Conservation (phyloP, 2,113 vertebrate species). For the Poicephalus meyeri region DNA sequence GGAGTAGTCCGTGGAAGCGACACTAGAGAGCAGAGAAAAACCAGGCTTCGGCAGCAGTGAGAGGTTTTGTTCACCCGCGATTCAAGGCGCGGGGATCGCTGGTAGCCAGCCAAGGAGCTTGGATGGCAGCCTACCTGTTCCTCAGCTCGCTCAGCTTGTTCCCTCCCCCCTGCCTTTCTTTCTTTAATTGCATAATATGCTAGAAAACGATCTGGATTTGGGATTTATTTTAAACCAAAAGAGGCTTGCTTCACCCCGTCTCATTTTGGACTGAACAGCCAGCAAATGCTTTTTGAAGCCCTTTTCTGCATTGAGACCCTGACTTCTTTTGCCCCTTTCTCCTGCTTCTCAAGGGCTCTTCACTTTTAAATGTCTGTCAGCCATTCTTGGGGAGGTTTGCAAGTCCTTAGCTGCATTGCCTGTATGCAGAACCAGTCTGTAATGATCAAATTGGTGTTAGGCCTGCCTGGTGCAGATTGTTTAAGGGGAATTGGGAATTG, state of each 20-base stretch:
- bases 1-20: background rate
- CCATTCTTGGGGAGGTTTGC: background rate
- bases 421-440: background rate
- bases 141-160: slow-evolving; percentile 19
- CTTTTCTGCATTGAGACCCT: background rate
- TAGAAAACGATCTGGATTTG: slow-evolving; percentile 22
- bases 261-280: background rate
- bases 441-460: background rate
- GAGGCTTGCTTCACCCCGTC: background rate
- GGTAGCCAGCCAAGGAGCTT: slow-evolving; percentile 32
- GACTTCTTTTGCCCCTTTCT: background rate
- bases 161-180: background rate
- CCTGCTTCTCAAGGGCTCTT: background rate
- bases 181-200: slow-evolving; percentile 47
- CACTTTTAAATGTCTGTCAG: background rate
- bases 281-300: background rate
- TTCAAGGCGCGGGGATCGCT: slow-evolving; percentile 28
- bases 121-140: slow-evolving; percentile 51
- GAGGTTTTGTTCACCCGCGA: slow-evolving; percentile 27
- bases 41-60: slow-evolving; percentile 15
- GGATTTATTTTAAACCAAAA: slow-evolving; percentile 45
- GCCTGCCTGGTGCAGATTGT: background rate
- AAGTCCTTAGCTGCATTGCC: rapidly evolving
- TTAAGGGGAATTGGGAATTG: background rate
- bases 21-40: slow-evolving; percentile 44